These are phyloP conservation scores for Sebastes steindachneri DNA, from an alignment of 2,797 vertebrate genomes.

Conservation along the genomic window DNA sequence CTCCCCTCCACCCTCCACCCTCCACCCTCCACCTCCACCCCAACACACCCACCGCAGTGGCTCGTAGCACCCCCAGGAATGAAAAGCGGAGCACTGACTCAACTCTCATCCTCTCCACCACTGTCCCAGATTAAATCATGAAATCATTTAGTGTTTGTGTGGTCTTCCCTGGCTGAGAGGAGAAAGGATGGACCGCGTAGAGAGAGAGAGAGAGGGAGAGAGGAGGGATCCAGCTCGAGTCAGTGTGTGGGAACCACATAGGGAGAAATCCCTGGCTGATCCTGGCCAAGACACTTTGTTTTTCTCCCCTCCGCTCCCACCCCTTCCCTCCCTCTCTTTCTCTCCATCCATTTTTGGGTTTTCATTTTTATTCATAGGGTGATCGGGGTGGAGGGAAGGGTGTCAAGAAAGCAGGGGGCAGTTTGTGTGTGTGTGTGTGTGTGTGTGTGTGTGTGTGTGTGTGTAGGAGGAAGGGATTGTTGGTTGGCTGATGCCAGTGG, in stretches of 20 bases:
- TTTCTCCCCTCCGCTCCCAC: constrained; percentile 69
- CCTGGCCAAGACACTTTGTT: constrained; percentile 87
- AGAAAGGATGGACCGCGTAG: constrained; percentile 76
- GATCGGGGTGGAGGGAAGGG: constrained; percentile 83
- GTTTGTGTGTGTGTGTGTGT: constrained; percentile 63
- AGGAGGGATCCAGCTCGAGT: constrained; percentile 81
- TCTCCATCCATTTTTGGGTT: constrained; percentile 89
- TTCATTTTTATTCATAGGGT: constrained; percentile 90
- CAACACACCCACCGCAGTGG: constrained; percentile 35
- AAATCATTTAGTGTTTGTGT: constrained; percentile 92
- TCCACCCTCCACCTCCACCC: neutral
- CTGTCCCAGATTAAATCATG: constrained; percentile 62
- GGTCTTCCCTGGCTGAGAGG: constrained; percentile 84
- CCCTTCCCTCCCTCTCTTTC: constrained; percentile 75
- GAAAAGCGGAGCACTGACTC: constrained; percentile 52
- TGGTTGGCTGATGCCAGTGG: constrained; percentile 89
- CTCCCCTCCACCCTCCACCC: constrained; percentile 1
- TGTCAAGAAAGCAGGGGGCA: constrained; percentile 87
- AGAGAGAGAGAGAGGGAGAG: constrained; percentile 81
- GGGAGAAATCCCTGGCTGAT: constrained; percentile 90
- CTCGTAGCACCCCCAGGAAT: constrained; percentile 25
- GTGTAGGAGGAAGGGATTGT: constrained; percentile 81
- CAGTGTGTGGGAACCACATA: constrained; percentile 97
- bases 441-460: constrained; percentile 21
- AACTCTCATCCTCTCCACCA: constrained; percentile 57